Evolutionary conservation across 2,888 invertebrate species (phyloP).

Genomic region (Caenorhabditis wallacei): DNA sequence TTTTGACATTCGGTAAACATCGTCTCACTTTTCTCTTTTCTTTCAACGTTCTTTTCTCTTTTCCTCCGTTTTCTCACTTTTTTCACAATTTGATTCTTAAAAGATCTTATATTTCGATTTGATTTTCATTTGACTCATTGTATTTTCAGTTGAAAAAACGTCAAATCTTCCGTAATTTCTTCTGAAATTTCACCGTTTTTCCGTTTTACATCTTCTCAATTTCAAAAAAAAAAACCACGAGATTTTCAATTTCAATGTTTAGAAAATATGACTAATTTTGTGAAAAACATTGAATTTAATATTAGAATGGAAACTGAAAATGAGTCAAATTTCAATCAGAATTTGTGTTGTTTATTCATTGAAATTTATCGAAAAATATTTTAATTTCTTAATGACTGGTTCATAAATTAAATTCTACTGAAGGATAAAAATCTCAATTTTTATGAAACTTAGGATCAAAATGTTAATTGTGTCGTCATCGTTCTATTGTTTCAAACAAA

Average conservation of each 20-base stretch:
- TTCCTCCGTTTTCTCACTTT: constrained; percentile 10
- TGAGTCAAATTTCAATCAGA: no score
- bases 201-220: constrained; percentile 27
- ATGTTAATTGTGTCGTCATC: no score
- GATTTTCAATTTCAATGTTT: constrained; percentile 4
- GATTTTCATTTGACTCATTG: background rate
- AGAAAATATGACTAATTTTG: constrained; percentile 9
- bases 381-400: no score
- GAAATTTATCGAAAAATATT: no score
- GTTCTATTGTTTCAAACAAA: no score
- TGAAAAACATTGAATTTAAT: no score
- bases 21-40: constrained; percentile 3
- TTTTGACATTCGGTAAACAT: constrained; percentile 51
- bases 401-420: no score
- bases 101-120: background rate
- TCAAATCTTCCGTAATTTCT: constrained; percentile 4
- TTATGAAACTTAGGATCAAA: no score
- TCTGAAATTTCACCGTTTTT: constrained; percentile 26
- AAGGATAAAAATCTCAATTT: no score
- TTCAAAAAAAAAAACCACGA: constrained; percentile 24
- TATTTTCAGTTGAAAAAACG: constrained; percentile 11
- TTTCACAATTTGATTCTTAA: constrained; percentile 12
- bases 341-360: no score
- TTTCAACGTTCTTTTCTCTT: background rate
- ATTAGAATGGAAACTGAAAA: no score